Evolutionary conservation across 1,140 invertebrate genomes (phyloP).

Genomic region (Drosophila grimshawi): DNA sequence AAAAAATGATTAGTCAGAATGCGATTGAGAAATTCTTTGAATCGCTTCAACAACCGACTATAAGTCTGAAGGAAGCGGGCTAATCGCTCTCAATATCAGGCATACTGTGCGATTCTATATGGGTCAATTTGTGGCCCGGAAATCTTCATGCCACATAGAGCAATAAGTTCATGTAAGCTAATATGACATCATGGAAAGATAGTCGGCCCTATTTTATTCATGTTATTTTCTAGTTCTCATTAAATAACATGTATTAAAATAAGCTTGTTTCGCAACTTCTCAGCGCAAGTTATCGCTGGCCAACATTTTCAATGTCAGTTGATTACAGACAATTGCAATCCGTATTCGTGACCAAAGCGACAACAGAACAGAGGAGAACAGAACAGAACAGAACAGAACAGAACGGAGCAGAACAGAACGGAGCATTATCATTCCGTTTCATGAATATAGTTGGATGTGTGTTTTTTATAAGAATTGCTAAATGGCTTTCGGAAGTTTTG

Average conservation of each 20-base stretch:
- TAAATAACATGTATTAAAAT: background rate
- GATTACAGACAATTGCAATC: constrained; percentile 41
- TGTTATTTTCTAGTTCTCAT: background rate
- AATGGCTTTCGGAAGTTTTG: constrained; percentile 46
- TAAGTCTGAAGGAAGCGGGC: background rate
- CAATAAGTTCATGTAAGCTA: background rate
- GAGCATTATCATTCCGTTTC: background rate
- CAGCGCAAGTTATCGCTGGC: constrained; percentile 33
- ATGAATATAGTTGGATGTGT: constrained; percentile 6
- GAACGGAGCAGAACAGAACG: constrained; percentile 3
- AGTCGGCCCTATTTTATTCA: background rate
- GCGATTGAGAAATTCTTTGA: constrained; percentile 23
- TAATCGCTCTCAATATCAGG: background rate
- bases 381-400: constrained; percentile 11
- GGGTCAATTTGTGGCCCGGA: background rate
- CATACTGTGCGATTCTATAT: background rate
- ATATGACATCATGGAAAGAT: constrained; percentile 32
- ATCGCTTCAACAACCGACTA: constrained; percentile 12
- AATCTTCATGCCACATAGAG: constrained; percentile 6
- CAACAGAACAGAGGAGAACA: constrained; percentile 18
- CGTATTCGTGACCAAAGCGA: constrained; percentile 19
- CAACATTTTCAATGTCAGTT: constrained; percentile 55
- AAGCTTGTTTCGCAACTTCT: constrained; percentile 46
- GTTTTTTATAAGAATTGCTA: constrained; percentile 22
- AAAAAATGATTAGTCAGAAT: constrained; percentile 14